Evolutionary conservation across 2,888 invertebrate genomes (phyloP).

Genomic region (Tachina fera): DNA sequence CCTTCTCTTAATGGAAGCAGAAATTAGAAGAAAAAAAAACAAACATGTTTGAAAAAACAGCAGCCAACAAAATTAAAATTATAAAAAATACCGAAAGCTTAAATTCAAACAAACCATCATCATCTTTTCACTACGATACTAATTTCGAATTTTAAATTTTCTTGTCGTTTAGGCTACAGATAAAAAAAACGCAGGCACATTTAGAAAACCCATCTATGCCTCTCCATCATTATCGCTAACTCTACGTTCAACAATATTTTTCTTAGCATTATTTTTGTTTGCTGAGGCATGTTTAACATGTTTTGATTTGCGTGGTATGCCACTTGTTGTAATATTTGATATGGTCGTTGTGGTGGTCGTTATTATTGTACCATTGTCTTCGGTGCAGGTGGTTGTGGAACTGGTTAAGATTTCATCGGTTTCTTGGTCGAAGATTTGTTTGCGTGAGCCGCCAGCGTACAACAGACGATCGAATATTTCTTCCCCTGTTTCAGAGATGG

Average conservation of each 20-base stretch:
- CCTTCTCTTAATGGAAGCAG: not conserved
- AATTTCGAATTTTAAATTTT: no score
- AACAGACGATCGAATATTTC: conserved; percentile 78
- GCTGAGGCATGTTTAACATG: conserved; percentile 60
- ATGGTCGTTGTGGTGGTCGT: conserved; percentile 81
- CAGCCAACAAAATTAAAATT: conserved; percentile 4
- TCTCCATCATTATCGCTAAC: conserved; percentile 22
- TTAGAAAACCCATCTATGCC: conserved; percentile 44
- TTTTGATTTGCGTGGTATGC: conserved; percentile 76
- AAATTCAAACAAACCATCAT: conserved; percentile 49
- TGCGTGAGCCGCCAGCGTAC: conserved; percentile 75
- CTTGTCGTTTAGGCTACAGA: not conserved
- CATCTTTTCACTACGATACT: not conserved
- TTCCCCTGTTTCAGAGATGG: conserved; percentile 75
- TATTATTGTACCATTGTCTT: conserved; percentile 75
- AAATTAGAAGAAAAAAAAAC: not conserved
- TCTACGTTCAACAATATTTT: conserved; percentile 19
- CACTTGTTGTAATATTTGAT: conserved; percentile 81
- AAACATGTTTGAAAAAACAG: conserved; percentile 6
- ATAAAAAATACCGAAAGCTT: conserved; percentile 30
- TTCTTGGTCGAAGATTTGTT: conserved; percentile 78
- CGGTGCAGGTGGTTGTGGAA: conserved; percentile 80
- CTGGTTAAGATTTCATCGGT: conserved; percentile 77
- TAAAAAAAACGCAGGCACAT: conserved; percentile 24
- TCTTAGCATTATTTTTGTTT: conserved; percentile 39